A percentile compares a stretch with the other conserved stretches of the same genome.
Evolutionary conservation across 2,113 vertebrate species (phyloP).

Genomic region (Otocyon megalotis): DNA sequence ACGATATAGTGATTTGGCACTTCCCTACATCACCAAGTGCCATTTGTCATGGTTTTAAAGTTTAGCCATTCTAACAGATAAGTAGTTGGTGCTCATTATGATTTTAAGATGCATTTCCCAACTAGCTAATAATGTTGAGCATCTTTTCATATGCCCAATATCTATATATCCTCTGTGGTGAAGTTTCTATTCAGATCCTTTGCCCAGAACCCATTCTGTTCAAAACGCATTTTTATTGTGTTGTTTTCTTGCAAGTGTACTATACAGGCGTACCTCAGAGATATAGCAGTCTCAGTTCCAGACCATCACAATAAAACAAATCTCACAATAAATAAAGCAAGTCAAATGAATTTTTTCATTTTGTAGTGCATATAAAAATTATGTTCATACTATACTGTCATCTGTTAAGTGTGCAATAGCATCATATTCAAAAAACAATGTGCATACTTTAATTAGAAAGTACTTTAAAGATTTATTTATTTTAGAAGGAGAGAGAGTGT

Average conservation of each 20-base stretch:
- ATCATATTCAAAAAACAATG: neutral
- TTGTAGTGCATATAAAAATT: neutral
- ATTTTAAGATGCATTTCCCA: constrained; percentile 24
- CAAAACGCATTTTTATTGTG: neutral
- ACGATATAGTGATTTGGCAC: neutral
- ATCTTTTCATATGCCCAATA: neutral
- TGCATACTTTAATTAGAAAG: neutral
- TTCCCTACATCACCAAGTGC: neutral
- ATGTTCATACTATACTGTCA: neutral
- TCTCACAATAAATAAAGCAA: neutral
- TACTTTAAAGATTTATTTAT: neutral
- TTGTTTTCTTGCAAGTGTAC: neutral
- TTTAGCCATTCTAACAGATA: neutral
- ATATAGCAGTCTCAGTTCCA: neutral
- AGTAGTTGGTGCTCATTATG: neutral
- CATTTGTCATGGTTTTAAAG: neutral
- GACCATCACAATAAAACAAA: neutral
- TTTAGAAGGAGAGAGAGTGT: neutral
- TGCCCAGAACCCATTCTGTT: neutral
- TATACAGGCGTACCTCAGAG: neutral
- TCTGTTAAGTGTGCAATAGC: neutral
- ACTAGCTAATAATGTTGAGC: neutral
- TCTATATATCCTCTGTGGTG: neutral
- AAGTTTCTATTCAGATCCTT: neutral
- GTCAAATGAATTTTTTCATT: neutral